Conservation (phyloP, 2,113 vertebrate genomes). For the Microcebus griseorufus region DNA sequence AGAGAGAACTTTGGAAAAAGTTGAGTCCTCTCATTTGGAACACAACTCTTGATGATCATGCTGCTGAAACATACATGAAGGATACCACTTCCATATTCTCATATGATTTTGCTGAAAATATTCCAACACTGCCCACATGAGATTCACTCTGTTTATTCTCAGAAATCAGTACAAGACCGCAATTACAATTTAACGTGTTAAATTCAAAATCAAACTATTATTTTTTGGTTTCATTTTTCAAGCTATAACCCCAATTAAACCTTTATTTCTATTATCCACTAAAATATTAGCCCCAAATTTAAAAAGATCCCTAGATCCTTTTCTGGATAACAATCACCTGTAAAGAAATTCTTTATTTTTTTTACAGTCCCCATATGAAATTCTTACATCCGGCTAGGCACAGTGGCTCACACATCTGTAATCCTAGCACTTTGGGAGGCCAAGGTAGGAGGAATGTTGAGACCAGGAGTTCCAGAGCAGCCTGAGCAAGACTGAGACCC, state of each 20-base stretch:
- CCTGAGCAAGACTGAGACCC: too few species aligned
- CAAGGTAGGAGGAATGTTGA: too few species aligned
- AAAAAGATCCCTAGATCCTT: background rate
- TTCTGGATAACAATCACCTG: background rate
- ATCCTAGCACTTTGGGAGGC: too few species aligned
- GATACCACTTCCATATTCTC: background rate
- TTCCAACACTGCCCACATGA: background rate
- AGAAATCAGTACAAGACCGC: background rate
- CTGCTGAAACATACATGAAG: background rate
- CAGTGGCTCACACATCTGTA: too few species aligned
- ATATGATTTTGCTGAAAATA: background rate
- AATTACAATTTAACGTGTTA: background rate
- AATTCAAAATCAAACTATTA: conserved; percentile 12
- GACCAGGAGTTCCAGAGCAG: too few species aligned
- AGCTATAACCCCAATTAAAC: background rate
- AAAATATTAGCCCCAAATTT: background rate
- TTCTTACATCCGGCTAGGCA: background rate
- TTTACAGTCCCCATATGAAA: background rate
- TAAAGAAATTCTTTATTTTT: background rate
- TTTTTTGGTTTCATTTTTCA: conserved; percentile 33
- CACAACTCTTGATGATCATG: background rate
- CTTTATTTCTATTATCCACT: background rate
- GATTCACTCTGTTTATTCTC: background rate
- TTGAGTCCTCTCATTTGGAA: background rate
- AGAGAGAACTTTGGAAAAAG: conserved; percentile 13